phyloP scores from a whole-genome alignment of 2,797 vertebrate species.

The Falco cherrug region DNA sequence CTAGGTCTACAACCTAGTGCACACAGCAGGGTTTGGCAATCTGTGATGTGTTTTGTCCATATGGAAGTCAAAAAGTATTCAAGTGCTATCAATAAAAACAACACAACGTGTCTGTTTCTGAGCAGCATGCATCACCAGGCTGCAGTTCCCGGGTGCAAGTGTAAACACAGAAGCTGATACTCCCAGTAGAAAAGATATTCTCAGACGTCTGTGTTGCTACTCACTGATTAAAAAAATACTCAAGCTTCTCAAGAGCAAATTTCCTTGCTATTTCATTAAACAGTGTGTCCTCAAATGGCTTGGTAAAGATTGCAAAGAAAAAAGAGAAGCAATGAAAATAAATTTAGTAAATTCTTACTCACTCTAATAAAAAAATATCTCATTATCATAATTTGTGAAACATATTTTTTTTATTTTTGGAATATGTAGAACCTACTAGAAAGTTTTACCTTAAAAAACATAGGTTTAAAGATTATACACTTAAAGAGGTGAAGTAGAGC shows the following conservation, averaged over 20 bases:
- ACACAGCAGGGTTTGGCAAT: slow-evolving; percentile 50
- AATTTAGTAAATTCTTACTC: background rate
- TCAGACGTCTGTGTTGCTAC: background rate
- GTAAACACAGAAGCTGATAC: slow-evolving; percentile 20
- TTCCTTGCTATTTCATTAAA: background rate
- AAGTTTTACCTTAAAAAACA: background rate
- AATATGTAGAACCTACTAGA: background rate
- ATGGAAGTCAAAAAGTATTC: slow-evolving; percentile 41
- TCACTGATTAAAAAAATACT: background rate
- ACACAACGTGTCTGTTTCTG: slow-evolving; percentile 22
- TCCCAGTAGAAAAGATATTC: background rate
- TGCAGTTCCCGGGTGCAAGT: background rate
- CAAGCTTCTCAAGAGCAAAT: background rate
- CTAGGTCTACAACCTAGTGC: slow-evolving; percentile 12
- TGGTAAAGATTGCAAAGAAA: background rate
- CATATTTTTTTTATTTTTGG: background rate
- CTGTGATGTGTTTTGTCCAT: slow-evolving; percentile 29
- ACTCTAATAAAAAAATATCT: background rate
- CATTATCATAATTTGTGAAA: background rate
- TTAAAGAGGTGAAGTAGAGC: background rate
- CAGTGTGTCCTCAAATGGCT: background rate
- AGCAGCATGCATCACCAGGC: background rate
- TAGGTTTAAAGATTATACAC: background rate
- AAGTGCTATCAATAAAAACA: slow-evolving; percentile 34
- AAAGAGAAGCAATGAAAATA: background rate